Base-by-base conservation (phyloP, 2,797 vertebrate genomes). In the Amazonetta brasiliensis region DNA sequence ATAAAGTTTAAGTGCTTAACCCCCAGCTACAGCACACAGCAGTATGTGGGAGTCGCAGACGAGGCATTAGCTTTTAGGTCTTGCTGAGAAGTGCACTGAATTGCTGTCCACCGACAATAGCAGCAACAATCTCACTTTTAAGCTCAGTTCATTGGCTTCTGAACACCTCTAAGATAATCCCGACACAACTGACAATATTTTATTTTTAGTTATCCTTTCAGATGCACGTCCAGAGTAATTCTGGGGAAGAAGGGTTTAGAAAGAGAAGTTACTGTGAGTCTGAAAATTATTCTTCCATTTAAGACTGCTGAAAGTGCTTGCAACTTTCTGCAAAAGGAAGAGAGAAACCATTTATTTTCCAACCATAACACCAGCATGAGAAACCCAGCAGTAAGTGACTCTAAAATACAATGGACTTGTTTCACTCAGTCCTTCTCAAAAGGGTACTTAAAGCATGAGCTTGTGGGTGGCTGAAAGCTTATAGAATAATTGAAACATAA, bases 171-270 rank as follows among this genome's bases (percentile, higher is more conserved):
- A 46, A 63, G 71, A 3, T 66, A 94, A 62, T 1, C 58, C 15
- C 33, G 18, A 86, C 64, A 62, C n/a, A 50, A 22, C 21, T 39
- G 67, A 89, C 54, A 46, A 85, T 76, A 71, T 66, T 89, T 93
- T 93, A 92, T 89, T 97, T 95, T 95, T 84, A 92, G 92, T 33
- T 62, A 16, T 60, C 67, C 55, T 89, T 91, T 84, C 87, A 91
- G 84, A 69, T 63, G 82, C 62, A 33, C 2, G 26, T 63, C 2
- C 3, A 89, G 67, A 79, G 71, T 15, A 41, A 73, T 73, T 79
- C 46, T 1, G 13, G 78, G 33, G 35, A 76, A 62, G 63, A 12
- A 56, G 78, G 39, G 22, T 71, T 79, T 69, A 48, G 55, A 82
- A 75, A 84, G 59, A 74, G 89, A 73, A 88, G 72, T 62, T 76